phyloP scores from a whole-genome alignment of 2,797 vertebrate species.

The Triplophysa yarkandensis region DNA sequence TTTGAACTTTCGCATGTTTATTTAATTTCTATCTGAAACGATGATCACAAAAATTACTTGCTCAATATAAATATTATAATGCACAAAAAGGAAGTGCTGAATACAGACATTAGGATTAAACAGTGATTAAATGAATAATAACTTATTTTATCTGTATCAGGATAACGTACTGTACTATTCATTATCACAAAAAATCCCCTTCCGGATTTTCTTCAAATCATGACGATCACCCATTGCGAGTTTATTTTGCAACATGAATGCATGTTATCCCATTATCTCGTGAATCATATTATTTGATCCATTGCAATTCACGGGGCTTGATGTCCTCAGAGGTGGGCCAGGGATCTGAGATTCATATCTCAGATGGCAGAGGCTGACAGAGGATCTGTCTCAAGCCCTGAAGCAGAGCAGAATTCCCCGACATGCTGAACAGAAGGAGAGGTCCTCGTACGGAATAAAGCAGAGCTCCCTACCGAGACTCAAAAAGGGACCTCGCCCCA shows the following conservation, averaged over 20 bases:
- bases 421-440: not conserved
- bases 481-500: conserved; percentile 5
- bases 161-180: not conserved
- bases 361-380: not conserved
- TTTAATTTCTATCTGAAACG: not conserved
- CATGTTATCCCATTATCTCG: not conserved
- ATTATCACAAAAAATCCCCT: not conserved
- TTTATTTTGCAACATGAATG: not conserved
- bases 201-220: not conserved
- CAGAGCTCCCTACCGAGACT: not conserved
- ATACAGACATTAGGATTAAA: not conserved
- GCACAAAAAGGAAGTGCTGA: not conserved
- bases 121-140: not conserved
- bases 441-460: not conserved
- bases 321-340: not conserved
- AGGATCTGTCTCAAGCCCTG: conserved; percentile 9
- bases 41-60: not conserved
- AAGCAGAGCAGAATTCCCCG: not conserved
- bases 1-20: not conserved
- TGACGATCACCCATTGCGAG: not conserved
- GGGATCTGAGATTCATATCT: not conserved
- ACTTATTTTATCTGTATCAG: not conserved
- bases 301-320: conserved; percentile 11
- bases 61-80: not conserved
- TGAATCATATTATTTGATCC: not conserved